Percentiles rank a stretch among this genome's conserved stretches.
phyloP scores from a whole-genome alignment of 2,888 invertebrate genomes.

The Drosophila acutilabella region DNA sequence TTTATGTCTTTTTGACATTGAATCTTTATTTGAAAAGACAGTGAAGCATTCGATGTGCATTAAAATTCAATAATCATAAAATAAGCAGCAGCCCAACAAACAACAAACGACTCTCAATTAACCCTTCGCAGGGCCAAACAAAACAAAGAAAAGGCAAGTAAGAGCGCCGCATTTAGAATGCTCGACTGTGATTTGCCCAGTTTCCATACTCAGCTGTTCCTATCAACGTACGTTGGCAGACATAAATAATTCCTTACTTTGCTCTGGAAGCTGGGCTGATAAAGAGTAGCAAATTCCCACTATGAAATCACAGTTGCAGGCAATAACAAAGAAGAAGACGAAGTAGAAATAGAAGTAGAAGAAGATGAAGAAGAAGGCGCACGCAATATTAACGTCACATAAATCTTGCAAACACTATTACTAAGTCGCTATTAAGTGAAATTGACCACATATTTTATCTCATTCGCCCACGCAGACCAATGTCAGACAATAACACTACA shows the following conservation, averaged over 20 bases:
- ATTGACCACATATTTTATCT: conserved; percentile 84
- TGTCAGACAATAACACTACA: conserved; percentile 19
- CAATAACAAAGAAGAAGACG: conserved; percentile 31
- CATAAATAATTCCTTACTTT: too few species aligned
- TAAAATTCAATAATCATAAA: conserved; percentile 84
- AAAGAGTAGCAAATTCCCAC: conserved; percentile 2
- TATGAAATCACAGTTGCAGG: conserved; percentile 33
- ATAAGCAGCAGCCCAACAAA: conserved; percentile 31
- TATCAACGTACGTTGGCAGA: too few species aligned
- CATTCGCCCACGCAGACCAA: conserved; percentile 62
- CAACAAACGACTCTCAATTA: conserved; percentile 57
- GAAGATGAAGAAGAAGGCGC: conserved; percentile 3
- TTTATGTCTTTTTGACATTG: conserved; percentile 72
- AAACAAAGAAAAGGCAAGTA: neutral
- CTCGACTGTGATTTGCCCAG: too few species aligned
- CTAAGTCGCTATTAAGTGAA: conserved; percentile 82
- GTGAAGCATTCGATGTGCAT: conserved; percentile 80
- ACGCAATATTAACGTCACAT: conserved; percentile 79
- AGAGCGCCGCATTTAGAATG: too few species aligned
- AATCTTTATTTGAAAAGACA: conserved; percentile 68
- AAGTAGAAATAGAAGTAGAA: conserved; percentile 24
- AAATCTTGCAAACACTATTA: conserved; percentile 78
- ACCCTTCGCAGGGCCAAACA: conserved; percentile 40
- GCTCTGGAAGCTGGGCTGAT: neutral
- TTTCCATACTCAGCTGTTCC: too few species aligned